These are phyloP conservation scores for Boloria euphrosyne DNA, from an alignment of 2,888 invertebrate genomes.

Conservation along the genomic window DNA sequence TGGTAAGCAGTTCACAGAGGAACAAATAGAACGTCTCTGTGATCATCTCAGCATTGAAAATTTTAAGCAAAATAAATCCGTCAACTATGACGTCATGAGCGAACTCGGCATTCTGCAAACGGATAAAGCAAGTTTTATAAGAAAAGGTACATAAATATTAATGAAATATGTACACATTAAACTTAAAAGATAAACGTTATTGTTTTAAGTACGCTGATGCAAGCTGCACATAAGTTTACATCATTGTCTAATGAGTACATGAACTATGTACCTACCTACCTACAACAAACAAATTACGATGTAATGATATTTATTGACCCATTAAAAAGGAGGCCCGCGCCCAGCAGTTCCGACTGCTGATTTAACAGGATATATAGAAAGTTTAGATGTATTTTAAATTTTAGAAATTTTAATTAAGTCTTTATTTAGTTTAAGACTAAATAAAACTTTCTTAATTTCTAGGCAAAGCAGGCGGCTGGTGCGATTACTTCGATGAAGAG, in stretches of 20 bases:
- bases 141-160: conserved; percentile 75
- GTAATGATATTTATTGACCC: no score
- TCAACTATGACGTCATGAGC: conserved; percentile 86
- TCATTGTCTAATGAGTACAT: no score
- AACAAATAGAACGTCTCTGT: conserved; percentile 83
- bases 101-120: conserved; percentile 83
- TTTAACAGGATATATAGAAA: no score
- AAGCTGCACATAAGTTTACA: no score
- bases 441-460: neutral
- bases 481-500: conserved; percentile 86
- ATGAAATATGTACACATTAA: no score
- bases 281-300: no score
- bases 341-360: no score
- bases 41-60: conserved; percentile 90
- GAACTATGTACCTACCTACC: no score
- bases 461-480: conserved; percentile 87
- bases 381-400: neutral
- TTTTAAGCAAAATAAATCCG: conserved; percentile 91
- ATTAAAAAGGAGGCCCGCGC: no score
- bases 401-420: neutral
- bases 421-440: neutral
- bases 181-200: no score
- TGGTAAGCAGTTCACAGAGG: conserved; percentile 78
- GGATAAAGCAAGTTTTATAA: conserved; percentile 84
- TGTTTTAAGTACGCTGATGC: no score